These are phyloP conservation scores for Dunckerocampus dactyliophorus DNA, from an alignment of 2,113 vertebrate genomes.

Conservation along the genomic window DNA sequence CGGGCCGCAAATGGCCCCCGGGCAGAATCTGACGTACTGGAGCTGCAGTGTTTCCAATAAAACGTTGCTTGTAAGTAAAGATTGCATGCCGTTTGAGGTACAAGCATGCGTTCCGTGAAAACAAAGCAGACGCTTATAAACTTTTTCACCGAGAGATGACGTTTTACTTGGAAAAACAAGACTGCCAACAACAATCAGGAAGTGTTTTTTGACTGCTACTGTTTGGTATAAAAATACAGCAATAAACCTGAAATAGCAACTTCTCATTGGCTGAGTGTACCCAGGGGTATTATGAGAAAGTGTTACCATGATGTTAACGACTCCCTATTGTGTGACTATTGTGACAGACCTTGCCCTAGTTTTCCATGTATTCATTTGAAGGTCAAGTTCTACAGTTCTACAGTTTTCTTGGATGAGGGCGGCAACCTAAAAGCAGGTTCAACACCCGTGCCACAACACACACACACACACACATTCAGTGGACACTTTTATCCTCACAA, in stretches of 20 bases:
- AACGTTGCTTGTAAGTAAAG: too few species aligned
- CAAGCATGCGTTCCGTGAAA: too few species aligned
- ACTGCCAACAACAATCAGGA: slow-evolving; percentile 39
- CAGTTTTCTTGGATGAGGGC: slow-evolving; percentile 17
- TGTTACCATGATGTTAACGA: slow-evolving; percentile 15
- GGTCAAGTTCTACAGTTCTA: slow-evolving; percentile 42
- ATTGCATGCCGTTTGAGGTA: too few species aligned
- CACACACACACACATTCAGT: not conserved
- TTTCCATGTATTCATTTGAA: slow-evolving; percentile 41
- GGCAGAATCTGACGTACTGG: too few species aligned
- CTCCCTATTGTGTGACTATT: slow-evolving; percentile 37
- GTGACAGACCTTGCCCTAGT: slow-evolving; percentile 15
- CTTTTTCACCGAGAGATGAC: not conserved
- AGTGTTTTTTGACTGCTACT: slow-evolving; percentile 31
- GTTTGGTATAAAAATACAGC: slow-evolving; percentile 36
- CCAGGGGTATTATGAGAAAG: slow-evolving; percentile 46
- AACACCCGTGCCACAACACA: slow-evolving; percentile 6
- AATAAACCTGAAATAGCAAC: slow-evolving; percentile 45
- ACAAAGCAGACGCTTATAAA: slow-evolving; percentile 4
- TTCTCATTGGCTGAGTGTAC: slow-evolving; percentile 16
- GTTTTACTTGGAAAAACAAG: slow-evolving; percentile 21
- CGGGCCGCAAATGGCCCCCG: too few species aligned
- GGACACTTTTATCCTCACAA: slow-evolving; percentile 46
- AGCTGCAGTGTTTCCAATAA: too few species aligned
- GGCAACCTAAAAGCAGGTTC: slow-evolving; percentile 13